Base-by-base conservation (phyloP, 2,113 vertebrate genomes). In the Channa argus region DNA sequence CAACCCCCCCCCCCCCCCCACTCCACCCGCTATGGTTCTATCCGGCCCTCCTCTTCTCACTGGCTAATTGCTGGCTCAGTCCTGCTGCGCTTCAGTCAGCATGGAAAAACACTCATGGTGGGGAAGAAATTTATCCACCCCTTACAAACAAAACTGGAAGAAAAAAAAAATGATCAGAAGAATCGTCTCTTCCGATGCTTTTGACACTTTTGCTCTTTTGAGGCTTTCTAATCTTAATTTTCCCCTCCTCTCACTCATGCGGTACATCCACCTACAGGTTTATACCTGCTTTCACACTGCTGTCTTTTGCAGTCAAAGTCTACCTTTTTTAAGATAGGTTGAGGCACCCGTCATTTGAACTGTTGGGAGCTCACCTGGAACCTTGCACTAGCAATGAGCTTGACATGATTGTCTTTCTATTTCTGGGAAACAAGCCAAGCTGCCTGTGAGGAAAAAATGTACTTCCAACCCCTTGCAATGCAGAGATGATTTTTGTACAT, bases 1-100 rank as follows among this genome's bases (percentile, higher is more conserved):
- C 63, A 24, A n/a, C 39, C 61, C 56, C 67, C 33, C 71, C 50
- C 24, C 13, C 51, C 52, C 37, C 52, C 1, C 12, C 54, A 11
- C 72, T 38, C 55, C 46, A 34, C 33, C 74, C 59, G 52, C 74
- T 59, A 53, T 49, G 65, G 53, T 15, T 74, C 73, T 55, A 61
- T 55, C 83, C 55, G 75, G 63, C 43, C 59, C 74, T 62, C 61
- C 75, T 79, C 79, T 80, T 67, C 66, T 85, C 78, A 59, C 68
- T 72, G 67, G 83, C 78, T 90, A 89, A 91, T 91, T 92, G 88
- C 88, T 82, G 84, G 76, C 84, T 90, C 80, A 68, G 78, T 90
- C 89, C 85, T 72, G 86, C 90, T 89, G 92, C 60, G 92, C 77
- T 85, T 80, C 79, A 79, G 86, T 85, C 90, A 71, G 85, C 88